Conservation (phyloP, 2,113 vertebrate genomes). For the Chrysochloris asiatica region DNA sequence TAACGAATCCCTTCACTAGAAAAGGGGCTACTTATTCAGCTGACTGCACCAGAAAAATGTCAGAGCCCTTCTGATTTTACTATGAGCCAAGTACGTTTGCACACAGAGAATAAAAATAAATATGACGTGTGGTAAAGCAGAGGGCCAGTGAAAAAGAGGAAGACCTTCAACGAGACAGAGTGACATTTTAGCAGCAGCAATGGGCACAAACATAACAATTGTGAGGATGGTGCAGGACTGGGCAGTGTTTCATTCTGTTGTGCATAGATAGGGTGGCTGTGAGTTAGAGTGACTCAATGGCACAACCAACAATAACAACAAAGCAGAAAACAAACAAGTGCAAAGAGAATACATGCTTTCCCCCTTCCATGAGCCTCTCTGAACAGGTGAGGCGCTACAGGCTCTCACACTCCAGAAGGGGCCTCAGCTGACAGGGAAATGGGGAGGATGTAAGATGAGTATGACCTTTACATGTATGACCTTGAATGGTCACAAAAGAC, state of each 20-base stretch:
- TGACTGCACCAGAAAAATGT: fast-evolving
- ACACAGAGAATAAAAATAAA: neutral
- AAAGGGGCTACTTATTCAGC: neutral
- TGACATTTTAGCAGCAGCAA: too few relatives aligned
- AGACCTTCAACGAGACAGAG: too few relatives aligned
- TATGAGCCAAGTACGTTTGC: neutral
- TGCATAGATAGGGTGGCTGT: too few relatives aligned
- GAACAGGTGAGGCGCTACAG: neutral
- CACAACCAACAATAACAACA: too few relatives aligned
- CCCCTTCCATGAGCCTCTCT: neutral
- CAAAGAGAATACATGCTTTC: neutral
- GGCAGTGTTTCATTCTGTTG: too few relatives aligned
- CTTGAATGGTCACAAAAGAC: neutral
- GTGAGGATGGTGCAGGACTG: too few relatives aligned
- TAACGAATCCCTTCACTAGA: neutral
- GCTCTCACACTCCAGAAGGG: neutral
- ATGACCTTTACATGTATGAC: neutral
- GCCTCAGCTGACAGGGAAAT: too few relatives aligned
- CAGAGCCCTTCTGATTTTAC: neutral
- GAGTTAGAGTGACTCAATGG: too few relatives aligned
- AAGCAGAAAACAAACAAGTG: neutral
- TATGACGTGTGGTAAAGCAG: neutral
- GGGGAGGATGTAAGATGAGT: fast-evolving
- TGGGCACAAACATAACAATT: too few relatives aligned
- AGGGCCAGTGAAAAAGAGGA: too few relatives aligned